These are phyloP conservation scores for Pristis pectinata DNA, from an alignment of 2,797 vertebrate genomes.

Conservation along the genomic window DNA sequence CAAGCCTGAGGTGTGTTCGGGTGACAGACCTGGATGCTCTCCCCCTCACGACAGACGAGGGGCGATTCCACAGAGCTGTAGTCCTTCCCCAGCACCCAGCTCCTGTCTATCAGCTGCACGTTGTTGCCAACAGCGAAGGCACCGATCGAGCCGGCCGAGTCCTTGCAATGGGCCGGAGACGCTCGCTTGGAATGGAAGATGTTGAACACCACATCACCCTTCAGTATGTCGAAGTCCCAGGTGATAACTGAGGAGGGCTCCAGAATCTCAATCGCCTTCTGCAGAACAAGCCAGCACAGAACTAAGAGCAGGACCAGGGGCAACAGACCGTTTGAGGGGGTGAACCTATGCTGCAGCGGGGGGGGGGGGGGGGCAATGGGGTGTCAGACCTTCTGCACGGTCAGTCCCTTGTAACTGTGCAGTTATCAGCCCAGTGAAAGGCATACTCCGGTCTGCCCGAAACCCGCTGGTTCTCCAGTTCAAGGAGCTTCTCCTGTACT, in stretches of 20 bases:
- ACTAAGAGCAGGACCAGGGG: neutral
- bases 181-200: slow-evolving; percentile 63
- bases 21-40: slow-evolving; percentile 66
- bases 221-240: slow-evolving; percentile 71
- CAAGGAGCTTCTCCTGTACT: no score
- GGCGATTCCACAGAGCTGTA: slow-evolving; percentile 62
- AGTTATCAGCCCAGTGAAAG: no score
- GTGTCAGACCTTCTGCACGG: no score
- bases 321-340: neutral
- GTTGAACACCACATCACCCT: slow-evolving; percentile 66
- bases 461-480: no score
- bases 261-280: slow-evolving; percentile 62
- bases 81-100: slow-evolving; percentile 57
- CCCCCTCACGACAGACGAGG: slow-evolving; percentile 63
- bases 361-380: no score
- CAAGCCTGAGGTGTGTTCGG: no score
- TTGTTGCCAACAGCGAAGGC: slow-evolving; percentile 46
- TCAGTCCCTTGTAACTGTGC: no score
- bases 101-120: slow-evolving; percentile 54
- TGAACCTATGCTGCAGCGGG: no score
- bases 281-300: neutral
- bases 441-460: no score
- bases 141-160: slow-evolving; percentile 39
- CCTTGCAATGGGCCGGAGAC: slow-evolving; percentile 46
- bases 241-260: slow-evolving; percentile 66